Conservation (phyloP, 2,797 vertebrate genomes). For the Chrysocyon brachyurus region DNA sequence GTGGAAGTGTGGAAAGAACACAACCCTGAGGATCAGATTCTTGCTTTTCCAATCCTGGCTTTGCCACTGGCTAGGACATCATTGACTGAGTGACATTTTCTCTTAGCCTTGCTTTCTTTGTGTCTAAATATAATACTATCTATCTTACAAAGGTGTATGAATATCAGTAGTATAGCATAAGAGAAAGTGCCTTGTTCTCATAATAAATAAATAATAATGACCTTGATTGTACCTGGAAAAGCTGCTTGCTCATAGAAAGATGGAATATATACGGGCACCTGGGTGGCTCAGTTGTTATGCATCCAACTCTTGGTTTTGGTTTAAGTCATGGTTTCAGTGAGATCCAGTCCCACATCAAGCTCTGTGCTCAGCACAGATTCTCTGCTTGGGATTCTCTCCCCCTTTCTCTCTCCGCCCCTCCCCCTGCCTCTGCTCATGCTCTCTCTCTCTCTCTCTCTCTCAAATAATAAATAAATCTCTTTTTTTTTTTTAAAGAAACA, state of each 20-base stretch:
- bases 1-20: neutral
- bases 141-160: neutral
- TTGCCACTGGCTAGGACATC: neutral
- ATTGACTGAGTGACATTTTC: neutral
- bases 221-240: neutral
- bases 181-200: neutral
- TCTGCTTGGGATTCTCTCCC: neutral
- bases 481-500: neutral
- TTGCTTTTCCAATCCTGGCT: neutral
- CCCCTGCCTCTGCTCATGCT: fast-evolving
- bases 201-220: neutral
- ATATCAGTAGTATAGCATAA: neutral
- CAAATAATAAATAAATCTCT: neutral
- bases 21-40: neutral
- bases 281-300: neutral
- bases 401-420: neutral
- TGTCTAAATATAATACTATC: slow-evolving; percentile 19
- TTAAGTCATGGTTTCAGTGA: neutral
- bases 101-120: neutral
- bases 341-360: neutral
- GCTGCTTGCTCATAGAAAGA: neutral
- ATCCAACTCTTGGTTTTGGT: neutral
- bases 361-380: neutral
- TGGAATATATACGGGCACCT: neutral
- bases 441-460: neutral